Evolutionary conservation across 1,140 invertebrate species (phyloP), one percentile per base, ranked within the genome.

Genomic region (Geopemphigus sp.): DNA sequence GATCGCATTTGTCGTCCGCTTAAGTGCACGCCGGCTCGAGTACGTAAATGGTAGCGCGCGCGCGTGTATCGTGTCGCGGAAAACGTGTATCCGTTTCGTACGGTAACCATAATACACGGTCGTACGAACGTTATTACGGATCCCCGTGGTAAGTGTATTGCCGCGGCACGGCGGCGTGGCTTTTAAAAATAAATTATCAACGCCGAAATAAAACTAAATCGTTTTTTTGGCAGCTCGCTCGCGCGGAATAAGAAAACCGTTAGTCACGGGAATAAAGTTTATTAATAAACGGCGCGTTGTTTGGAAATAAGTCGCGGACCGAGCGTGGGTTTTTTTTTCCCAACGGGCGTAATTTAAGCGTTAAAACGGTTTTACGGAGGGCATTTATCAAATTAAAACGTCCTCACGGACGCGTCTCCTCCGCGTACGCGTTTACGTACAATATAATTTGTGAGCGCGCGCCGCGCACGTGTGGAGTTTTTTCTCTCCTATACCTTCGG

Each of bases 311-410:
- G 47, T 72, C 17, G n/a, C n/a, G 47, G 50, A 53, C 22, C 15
- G 17, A 68, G 22, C 47, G 17, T 72, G 53, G 50, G 22, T 47
- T 53, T 53, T 24, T 39, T 39, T 39, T 61, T 72, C 29, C 50
- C n/a, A n/a, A 68, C 50, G 22, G 19, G 45, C 19, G 50, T 72
- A 72, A 72, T 72, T 72, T 29, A 72, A 72, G 26, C n/a, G 68
- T 54, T 70, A n/a, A 68, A 68, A 50, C 45, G 47, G 32, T 39
- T 68, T 68, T 50, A 50, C 26, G 4, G 14, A 68, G 14, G 19
- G 66, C 50, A 68, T 68, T 68, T 68, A 68, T 50, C n/a, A 68
- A 68, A 68, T 68, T 68, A 68, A 68, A 68, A 47, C 39, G 32
- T 45, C 1, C 19, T 14, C 45, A 45, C n/a, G 39, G 39, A n/a